Evolutionary conservation across 2,113 vertebrate genomes (phyloP).

Genomic region (Centropus bengalensis): DNA sequence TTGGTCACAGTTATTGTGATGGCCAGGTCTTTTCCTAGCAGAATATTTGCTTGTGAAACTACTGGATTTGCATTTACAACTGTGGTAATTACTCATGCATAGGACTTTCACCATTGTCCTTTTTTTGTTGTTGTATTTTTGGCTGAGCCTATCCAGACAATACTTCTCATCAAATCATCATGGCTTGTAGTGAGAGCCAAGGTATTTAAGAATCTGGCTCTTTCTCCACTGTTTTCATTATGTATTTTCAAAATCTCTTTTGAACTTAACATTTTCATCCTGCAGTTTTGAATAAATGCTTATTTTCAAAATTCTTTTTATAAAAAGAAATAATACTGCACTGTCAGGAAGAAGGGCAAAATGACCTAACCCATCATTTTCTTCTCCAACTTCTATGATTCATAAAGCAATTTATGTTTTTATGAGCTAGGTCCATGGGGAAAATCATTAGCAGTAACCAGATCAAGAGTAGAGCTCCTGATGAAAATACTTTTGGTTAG

Average conservation of each 20-base stretch:
- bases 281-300: constrained; percentile 5
- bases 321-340: not conserved
- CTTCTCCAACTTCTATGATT: constrained; percentile 44
- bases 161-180: not conserved
- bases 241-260: not conserved
- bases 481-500: constrained; percentile 59
- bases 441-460: constrained; percentile 63
- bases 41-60: not conserved
- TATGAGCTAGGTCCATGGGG: constrained; percentile 36
- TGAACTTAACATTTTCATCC: not conserved
- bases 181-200: not conserved
- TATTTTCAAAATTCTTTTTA: not conserved
- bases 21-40: not conserved
- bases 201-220: not conserved
- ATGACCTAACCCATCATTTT: constrained; percentile 68
- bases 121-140: not conserved
- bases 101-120: not conserved
- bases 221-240: not conserved
- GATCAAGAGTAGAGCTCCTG: constrained; percentile 53
- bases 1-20: accelerated
- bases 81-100: not conserved
- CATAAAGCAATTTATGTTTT: constrained; percentile 59
- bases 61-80: not conserved
- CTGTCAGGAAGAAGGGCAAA: constrained; percentile 42
- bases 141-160: not conserved